A percentile compares a stretch with the other conserved stretches of the same genome.
Evolutionary conservation across 2,888 invertebrate species (phyloP).

Genomic region (Autographa gamma): DNA sequence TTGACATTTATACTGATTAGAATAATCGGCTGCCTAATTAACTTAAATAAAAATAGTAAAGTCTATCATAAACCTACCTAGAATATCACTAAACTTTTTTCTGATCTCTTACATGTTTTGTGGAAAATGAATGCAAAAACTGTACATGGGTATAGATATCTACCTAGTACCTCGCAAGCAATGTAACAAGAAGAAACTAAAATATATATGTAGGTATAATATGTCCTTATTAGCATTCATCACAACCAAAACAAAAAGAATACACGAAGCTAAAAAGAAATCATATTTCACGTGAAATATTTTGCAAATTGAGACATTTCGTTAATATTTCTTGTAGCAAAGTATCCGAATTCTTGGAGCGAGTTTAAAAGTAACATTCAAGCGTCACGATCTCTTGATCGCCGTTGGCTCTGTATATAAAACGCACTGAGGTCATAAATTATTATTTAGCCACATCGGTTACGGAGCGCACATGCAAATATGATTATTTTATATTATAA

Average conservation of each 20-base stretch:
- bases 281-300: constrained; percentile 13
- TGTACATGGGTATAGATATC: too few relatives aligned
- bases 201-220: too few relatives aligned
- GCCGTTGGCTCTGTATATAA: constrained; percentile 66
- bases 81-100: too few relatives aligned
- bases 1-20: too few relatives aligned
- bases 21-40: too few relatives aligned
- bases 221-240: too few relatives aligned
- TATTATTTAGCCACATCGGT: constrained; percentile 70
- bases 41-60: too few relatives aligned
- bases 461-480: constrained; percentile 66
- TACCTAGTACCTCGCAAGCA: too few relatives aligned
- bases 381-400: constrained; percentile 65
- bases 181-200: too few relatives aligned
- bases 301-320: constrained; percentile 18
- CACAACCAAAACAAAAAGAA: not conserved
- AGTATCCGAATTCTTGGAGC: constrained; percentile 41
- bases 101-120: too few relatives aligned
- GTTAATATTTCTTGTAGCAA: constrained; percentile 10
- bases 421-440: constrained; percentile 71
- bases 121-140: too few relatives aligned
- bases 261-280: not conserved
- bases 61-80: too few relatives aligned
- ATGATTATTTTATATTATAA: constrained; percentile 61
- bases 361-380: constrained; percentile 42